A percentile compares a stretch with the other conserved stretches of the same genome.
Conservation (phyloP, 1,140 invertebrate genomes). For the Conus ventricosus region DNA sequence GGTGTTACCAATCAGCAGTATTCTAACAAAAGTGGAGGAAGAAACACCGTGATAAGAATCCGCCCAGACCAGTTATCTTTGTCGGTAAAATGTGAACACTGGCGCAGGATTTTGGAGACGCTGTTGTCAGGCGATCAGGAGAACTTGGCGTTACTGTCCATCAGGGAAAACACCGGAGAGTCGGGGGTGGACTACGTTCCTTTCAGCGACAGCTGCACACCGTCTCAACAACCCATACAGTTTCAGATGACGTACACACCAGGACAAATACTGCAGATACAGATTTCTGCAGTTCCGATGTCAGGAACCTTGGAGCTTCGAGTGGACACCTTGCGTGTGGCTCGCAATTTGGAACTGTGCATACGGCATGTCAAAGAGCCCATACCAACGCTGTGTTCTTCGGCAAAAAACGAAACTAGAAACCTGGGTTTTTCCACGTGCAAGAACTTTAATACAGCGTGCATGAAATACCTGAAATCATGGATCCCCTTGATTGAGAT, state of each 20-base stretch:
- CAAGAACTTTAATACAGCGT: slow-evolving; percentile 14
- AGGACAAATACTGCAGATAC: slow-evolving; percentile 54
- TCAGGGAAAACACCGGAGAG: background rate
- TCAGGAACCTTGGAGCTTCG: slow-evolving; percentile 56
- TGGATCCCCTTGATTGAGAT: slow-evolving; percentile 65
- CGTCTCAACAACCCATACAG: background rate
- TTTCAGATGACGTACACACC: slow-evolving; percentile 26
- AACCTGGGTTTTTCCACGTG: slow-evolving; percentile 41
- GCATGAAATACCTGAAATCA: slow-evolving; percentile 51
- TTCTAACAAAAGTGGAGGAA: background rate
- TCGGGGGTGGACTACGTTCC: background rate
- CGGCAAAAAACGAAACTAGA: slow-evolving; percentile 31
- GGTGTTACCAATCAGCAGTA: background rate
- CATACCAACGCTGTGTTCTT: slow-evolving; percentile 46
- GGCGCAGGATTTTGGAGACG: slow-evolving; percentile 4
- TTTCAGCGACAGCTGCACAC: background rate
- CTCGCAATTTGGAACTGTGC: slow-evolving; percentile 59
- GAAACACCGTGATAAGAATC: background rate
- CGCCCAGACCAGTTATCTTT: slow-evolving; percentile 25
- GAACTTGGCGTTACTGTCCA: background rate
- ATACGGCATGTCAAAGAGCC: slow-evolving; percentile 58
- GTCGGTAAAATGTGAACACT: slow-evolving; percentile 1
- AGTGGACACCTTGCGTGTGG: slow-evolving; percentile 59
- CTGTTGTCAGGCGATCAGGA: background rate
- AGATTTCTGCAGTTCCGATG: slow-evolving; percentile 48